Percentiles rank a stretch among this genome's conserved stretches.
These are phyloP conservation scores for Ammodytes marinus DNA, from an alignment of 2,113 vertebrate species.

Conservation along the genomic window DNA sequence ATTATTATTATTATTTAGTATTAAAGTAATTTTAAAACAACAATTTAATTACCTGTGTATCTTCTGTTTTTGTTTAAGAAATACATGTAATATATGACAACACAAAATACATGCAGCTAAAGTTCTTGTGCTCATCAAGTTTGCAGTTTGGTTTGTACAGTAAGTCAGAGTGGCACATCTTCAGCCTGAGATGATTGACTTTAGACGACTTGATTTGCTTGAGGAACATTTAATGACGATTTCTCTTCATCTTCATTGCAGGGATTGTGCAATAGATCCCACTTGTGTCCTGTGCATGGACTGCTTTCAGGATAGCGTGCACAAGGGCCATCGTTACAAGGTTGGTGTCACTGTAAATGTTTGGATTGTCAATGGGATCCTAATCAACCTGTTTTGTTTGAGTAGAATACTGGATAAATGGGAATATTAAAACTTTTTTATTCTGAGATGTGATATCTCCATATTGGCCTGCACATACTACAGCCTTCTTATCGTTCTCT, in stretches of 20 bases:
- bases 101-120: not conserved
- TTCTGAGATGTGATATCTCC: not conserved
- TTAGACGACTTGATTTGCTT: conserved; percentile 11
- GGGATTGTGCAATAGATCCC: conserved; percentile 98
- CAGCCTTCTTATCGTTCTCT: not conserved
- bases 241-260: conserved; percentile 76
- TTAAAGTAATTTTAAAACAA: not conserved
- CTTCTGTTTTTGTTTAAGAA: too few species aligned
- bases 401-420: not conserved
- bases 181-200: not conserved
- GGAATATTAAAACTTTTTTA: not conserved
- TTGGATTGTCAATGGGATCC: not conserved
- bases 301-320: conserved; percentile 97
- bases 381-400: not conserved
- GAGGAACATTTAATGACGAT: not conserved
- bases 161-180: not conserved
- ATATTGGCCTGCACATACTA: not conserved
- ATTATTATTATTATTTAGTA: too few species aligned
- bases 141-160: conserved; percentile 9
- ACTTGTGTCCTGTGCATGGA: conserved; percentile 99
- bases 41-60: too few species aligned
- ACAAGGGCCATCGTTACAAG: conserved; percentile 98
- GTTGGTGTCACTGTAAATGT: conserved; percentile 76
- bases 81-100: too few species aligned
- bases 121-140: not conserved